Evolutionary conservation across 2,888 invertebrate genomes (phyloP), one percentile per base, ranked within the genome.

Genomic region (Drosophila limbata): DNA sequence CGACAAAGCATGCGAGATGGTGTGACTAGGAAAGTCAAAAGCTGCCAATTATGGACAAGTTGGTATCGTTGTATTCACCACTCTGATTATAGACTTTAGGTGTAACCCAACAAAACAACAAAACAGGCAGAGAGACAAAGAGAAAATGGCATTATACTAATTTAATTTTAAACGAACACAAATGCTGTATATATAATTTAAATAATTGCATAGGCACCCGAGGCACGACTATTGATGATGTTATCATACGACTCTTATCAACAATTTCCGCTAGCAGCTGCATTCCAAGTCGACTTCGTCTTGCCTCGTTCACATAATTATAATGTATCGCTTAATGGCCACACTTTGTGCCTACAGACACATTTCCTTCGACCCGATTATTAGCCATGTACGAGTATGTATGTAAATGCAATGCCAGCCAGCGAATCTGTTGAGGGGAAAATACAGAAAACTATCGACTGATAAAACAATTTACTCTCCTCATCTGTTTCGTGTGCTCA

Each of bases 101-200:
- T 79, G 84, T 83, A 83, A 70, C 56, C 62, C 67, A 69, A 64
- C 69, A 60, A 59, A 39, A 57, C n/a, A 28, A 28, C 19, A 64
- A 3, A 51, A n/a, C 31, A 50, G 19, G 19, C 5, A 33, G 21
- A 52, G 48, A 53, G 25, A 5, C 50, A 44, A 47, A 76, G 67
- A 70, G 73, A 61, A 66, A 61, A 69, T 64, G 50, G 68, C 77
- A 86, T 83, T 84, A 84, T 81, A 83, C 82, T 83, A 83, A 86
- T 83, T 83, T 84, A 79, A 83, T 83, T 83, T 83, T 83, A 83
- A 83, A 83, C 86, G 83, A 83, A 85, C 86, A 77, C 73, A 79
- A 81, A 81, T 70, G 86, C 61, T 50, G 77, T 60, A 77, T 69
- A 77, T 83, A 86, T 83, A 83, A 83, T 83, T 83, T 86, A 81